These are phyloP conservation scores for Premnoplex brunnescens DNA, from an alignment of 2,797 vertebrate genomes.

Conservation along the genomic window DNA sequence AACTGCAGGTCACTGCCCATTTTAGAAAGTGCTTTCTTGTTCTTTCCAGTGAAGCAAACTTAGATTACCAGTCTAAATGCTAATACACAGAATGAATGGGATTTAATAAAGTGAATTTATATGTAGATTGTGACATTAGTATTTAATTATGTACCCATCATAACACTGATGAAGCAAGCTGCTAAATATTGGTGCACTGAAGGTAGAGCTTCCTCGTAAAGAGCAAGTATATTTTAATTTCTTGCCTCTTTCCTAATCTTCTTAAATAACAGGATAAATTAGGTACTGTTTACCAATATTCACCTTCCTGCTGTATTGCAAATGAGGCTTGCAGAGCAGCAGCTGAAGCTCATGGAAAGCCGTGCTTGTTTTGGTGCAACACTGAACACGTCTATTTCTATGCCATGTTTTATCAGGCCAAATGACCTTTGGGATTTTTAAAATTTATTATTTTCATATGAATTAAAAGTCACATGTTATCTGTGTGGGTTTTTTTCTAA, in stretches of 20 bases:
- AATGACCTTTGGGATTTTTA: fast-evolving
- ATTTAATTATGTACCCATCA: slow-evolving; percentile 32
- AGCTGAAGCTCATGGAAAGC: background rate
- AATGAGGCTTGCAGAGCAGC: background rate
- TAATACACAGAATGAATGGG: background rate
- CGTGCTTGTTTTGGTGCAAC: background rate
- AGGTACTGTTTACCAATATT: background rate
- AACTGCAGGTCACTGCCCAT: background rate
- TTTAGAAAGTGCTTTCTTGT: background rate
- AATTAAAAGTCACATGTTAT: background rate
- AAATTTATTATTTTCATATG: background rate
- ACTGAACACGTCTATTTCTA: background rate
- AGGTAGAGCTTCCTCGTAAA: background rate
- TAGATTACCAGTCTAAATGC: slow-evolving; percentile 15
- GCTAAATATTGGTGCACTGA: background rate
- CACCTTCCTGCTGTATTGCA: background rate
- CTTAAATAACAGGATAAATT: slow-evolving; percentile 2
- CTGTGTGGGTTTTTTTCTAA: background rate
- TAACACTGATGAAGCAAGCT: slow-evolving; percentile 16
- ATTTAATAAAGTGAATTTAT: slow-evolving; percentile 43
- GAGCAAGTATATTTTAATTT: slow-evolving; percentile 7
- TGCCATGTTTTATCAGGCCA: background rate
- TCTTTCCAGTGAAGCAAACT: background rate
- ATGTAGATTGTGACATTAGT: slow-evolving; percentile 49
- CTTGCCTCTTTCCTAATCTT: background rate